Base-by-base conservation (phyloP, 2,113 vertebrate genomes). In the Xenopus borealis region DNA sequence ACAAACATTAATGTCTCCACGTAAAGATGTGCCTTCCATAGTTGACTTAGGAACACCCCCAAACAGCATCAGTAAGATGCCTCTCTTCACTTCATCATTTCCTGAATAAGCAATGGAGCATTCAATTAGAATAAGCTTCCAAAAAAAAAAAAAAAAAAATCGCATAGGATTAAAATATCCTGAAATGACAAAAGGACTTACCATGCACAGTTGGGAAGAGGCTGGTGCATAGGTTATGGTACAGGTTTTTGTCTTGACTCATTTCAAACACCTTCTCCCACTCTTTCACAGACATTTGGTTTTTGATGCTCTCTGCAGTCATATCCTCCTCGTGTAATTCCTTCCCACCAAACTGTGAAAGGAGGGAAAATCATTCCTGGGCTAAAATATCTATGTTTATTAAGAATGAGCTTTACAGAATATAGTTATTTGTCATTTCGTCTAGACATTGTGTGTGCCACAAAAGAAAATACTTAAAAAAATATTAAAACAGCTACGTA, bases 221-320 rank as follows among this genome's bases (percentile, higher is more conserved):
- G 82, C 97, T 99, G 83, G 95, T 96, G 83, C 97, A 98, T 64
- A 99, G 92, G 81, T 99, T 97, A 82, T 99, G 97, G 82, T 99
- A 99, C 7, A 99, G 86, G 81, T 98, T 99, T 87, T 99, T 99
- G 88, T 99, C 97, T 80, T 99, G 97, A 82, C 97, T 99, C 96
- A 99, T 99, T 88, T 99, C 96, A 81, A 99, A 99, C 82, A 99
- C 97, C 62, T 99, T 99, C 82, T 98, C 97, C 97, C 97, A 99
- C 80, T 99, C 97, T 72, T 94, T 95, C 79, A 97, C 97, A 0
- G 97, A 95, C 97, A 99, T 99, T 86, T 99, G 97, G 82, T 98
- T 99, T 90, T 99, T 99, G 82, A 99, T 98, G 83, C 96, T 98
- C 81, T 99, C 97, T 0, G 97, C 97, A 0, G 96, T 97, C 81